Evolutionary conservation across 2,888 invertebrate genomes (phyloP).

Genomic region (Apodemia hepburni): DNA sequence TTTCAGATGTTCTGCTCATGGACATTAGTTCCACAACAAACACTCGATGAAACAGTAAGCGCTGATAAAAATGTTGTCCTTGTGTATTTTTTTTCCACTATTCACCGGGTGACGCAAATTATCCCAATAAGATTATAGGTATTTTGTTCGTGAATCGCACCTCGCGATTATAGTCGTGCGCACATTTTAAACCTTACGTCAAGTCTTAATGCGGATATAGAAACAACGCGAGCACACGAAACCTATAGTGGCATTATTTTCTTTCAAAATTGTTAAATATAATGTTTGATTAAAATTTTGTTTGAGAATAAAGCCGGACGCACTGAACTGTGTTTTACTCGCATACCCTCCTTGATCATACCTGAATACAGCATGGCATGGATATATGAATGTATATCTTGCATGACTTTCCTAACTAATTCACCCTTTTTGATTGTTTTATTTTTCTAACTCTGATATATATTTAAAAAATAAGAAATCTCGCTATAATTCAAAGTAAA

Average conservation of each 20-base stretch:
- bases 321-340: constrained; percentile 79
- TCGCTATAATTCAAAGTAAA: no score
- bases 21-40: constrained; percentile 75
- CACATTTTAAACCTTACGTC: constrained; percentile 41
- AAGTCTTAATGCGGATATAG: constrained; percentile 30
- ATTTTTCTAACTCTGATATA: constrained; percentile 14
- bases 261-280: constrained; percentile 57
- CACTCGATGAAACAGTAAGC: constrained; percentile 77
- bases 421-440: no score
- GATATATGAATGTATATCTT: constrained; percentile 63
- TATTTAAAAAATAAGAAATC: no score
- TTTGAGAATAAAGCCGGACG: constrained; percentile 72
- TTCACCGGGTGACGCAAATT: constrained; percentile 59
- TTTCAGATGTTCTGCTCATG: constrained; percentile 78
- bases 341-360: constrained; percentile 51
- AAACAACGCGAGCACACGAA: constrained; percentile 53
- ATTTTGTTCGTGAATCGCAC: constrained; percentile 48
- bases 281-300: constrained; percentile 52
- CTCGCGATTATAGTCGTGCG: constrained; percentile 45
- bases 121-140: constrained; percentile 41
- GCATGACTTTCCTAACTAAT: constrained; percentile 2
- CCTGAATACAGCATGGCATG: constrained; percentile 70
- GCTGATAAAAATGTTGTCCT: constrained; percentile 70
- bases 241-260: constrained; percentile 53
- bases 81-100: constrained; percentile 73